phyloP scores from a whole-genome alignment of 2,888 invertebrate species.

The Sipha maydis region DNA sequence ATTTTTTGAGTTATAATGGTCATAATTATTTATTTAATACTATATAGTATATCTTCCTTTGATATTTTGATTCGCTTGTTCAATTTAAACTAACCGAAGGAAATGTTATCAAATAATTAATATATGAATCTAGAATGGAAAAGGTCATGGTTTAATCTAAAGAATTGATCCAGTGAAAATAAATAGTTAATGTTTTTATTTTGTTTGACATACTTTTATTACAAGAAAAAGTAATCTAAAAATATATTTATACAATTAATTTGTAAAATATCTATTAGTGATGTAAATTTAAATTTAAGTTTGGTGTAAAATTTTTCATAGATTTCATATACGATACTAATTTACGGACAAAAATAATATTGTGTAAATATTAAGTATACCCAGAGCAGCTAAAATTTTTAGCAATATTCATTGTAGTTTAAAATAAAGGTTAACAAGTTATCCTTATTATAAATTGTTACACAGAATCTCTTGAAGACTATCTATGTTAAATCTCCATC shows the following conservation, averaged over 20 bases:
- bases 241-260: too few relatives aligned
- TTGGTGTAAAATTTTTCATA: too few relatives aligned
- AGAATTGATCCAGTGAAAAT: neutral
- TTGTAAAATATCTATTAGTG: too few relatives aligned
- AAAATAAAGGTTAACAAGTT: neutral
- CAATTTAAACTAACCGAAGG: neutral
- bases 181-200: neutral
- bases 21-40: neutral
- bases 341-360: conserved; percentile 13
- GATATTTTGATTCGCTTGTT: conserved; percentile 8
- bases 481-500: neutral
- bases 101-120: neutral
- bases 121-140: neutral
- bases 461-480: neutral
- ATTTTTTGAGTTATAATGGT: too few relatives aligned
- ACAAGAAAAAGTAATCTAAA: too few relatives aligned
- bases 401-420: neutral
- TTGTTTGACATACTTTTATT: neutral
- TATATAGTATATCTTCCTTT: neutral
- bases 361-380: neutral
- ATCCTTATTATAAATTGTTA: neutral
- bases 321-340: neutral
- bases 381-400: neutral
- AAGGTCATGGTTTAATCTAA: too few relatives aligned
- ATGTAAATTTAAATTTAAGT: too few relatives aligned